Evolutionary conservation across 2,113 vertebrate genomes (phyloP), one percentile per base, ranked within the genome.

Genomic region (Dicerorhinus sumatrensis): DNA sequence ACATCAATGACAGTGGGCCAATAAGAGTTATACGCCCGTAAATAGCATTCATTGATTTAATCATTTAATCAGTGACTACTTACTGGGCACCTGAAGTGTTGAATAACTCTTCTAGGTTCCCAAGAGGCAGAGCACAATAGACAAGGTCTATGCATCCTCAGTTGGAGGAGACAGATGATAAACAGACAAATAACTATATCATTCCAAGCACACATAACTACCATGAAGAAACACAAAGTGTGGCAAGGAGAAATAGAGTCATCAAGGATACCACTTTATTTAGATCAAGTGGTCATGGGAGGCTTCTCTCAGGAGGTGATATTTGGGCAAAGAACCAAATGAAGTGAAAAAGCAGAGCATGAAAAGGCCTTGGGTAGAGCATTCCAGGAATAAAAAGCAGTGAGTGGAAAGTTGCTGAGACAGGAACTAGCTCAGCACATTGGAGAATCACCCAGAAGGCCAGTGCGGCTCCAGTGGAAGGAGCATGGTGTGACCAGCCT

Each of bases 331-430:
- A 65, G 31, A 42, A 20, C 21, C 5, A 33, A 56, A 36, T 18
- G 39, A 51, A 56, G 25, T 11, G 25, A 42, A n/a, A 29, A 77
- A 62, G 58, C 42, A 58, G 56, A n/a, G 23, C 7, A 10, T 11
- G 25, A 9, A 36, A 76, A 54, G 13, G 54, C 11, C 67, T 4
- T 2, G n/a, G 0, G 8, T 9, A 72, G 62, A 12, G 31, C n/a
- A 27, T 9, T 12, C 54, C 56, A 75, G 70, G 16, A 56, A 10
- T 5, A 11, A 5, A 29, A 9, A 13, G 25, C 11, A 48, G 60
- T 0, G 18, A 31, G 42, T 8, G 14, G 8, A 36, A 29, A 27
- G 11, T 0, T 21, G 29, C 5, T 18, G 33, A 8, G 16, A 3
- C 6, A 1, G 18, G 16, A 25, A 48, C 3, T 21, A 42, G 62